Conservation (phyloP, 2,888 invertebrate genomes). For the Melitaea athalia region DNA sequence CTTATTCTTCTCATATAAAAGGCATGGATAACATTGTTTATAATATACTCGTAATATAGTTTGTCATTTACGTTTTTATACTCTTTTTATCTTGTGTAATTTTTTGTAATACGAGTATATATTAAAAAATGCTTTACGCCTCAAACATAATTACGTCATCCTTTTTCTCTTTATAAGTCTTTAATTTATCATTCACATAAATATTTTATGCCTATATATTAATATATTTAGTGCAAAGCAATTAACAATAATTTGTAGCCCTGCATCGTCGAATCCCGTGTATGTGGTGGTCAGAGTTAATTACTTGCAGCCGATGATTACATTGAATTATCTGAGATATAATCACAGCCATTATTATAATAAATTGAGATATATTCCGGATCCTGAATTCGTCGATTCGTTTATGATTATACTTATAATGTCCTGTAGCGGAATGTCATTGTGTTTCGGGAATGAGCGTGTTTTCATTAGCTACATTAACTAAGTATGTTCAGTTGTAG, state of each 20-base stretch:
- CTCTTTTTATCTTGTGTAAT: no score
- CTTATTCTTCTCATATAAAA: no score
- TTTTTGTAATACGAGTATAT: no score
- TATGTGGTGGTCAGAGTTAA: conserved; percentile 46
- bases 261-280: conserved; percentile 37
- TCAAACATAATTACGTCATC: not conserved
- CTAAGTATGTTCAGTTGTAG: conserved; percentile 53
- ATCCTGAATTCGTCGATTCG: not conserved
- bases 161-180: not conserved
- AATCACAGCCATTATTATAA: conserved; percentile 33
- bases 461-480: conserved; percentile 68
- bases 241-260: conserved; percentile 46
- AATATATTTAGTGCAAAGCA: conserved; percentile 37
- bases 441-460: conserved; percentile 46
- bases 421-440: not conserved
- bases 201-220: conserved; percentile 18
- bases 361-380: conserved; percentile 6
- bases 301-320: conserved; percentile 55
- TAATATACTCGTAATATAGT: no score
- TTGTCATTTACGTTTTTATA: no score
- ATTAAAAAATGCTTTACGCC: not conserved
- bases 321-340: conserved; percentile 49
- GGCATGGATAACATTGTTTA: no score
- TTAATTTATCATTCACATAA: conserved; percentile 6
- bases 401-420: conserved; percentile 1